phyloP scores from a whole-genome alignment of 1,140 invertebrate genomes.

The Luehdorfia chinensis region DNA sequence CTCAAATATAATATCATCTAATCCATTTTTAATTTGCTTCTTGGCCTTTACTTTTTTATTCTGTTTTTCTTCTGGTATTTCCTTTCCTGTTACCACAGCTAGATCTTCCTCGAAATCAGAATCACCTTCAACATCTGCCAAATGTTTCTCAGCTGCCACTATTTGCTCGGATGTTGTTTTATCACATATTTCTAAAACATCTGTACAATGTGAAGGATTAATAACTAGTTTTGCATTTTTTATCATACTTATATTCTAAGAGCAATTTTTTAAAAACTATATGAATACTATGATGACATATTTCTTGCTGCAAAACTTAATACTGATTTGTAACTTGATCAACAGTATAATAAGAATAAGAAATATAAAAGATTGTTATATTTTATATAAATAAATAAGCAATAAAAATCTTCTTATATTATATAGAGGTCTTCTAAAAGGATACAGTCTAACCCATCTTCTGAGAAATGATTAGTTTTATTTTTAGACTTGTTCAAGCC shows the following conservation, averaged over 20 bases:
- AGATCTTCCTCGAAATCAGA: slow-evolving; percentile 83
- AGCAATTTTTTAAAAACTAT: too few species aligned
- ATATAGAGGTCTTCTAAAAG: too few species aligned
- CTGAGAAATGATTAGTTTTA: slow-evolving; percentile 86
- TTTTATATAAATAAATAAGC: too few species aligned
- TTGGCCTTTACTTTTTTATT: slow-evolving; percentile 35
- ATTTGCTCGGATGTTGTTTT: slow-evolving; percentile 82
- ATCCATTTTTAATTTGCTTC: slow-evolving; percentile 15
- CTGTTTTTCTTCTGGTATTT: slow-evolving; percentile 39
- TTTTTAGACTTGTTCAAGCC: slow-evolving; percentile 88
- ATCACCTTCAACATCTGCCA: slow-evolving; percentile 78
- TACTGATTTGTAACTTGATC: too few species aligned
- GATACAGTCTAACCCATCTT: slow-evolving; percentile 94
- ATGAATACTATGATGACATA: too few species aligned
- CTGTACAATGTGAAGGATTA: slow-evolving; percentile 57
- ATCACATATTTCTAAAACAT: slow-evolving; percentile 89
- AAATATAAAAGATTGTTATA: too few species aligned
- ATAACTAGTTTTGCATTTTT: neutral
- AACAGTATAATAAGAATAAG: too few species aligned
- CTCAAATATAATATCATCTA: slow-evolving; percentile 21
- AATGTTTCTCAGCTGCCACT: slow-evolving; percentile 80
- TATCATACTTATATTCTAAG: too few species aligned
- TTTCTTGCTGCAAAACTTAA: too few species aligned
- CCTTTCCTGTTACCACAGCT: slow-evolving; percentile 69
- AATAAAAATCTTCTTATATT: too few species aligned